Evolutionary conservation across 2,113 vertebrate species (phyloP), one percentile per base, ranked within the genome.

Genomic region (Lutjanus erythropterus): DNA sequence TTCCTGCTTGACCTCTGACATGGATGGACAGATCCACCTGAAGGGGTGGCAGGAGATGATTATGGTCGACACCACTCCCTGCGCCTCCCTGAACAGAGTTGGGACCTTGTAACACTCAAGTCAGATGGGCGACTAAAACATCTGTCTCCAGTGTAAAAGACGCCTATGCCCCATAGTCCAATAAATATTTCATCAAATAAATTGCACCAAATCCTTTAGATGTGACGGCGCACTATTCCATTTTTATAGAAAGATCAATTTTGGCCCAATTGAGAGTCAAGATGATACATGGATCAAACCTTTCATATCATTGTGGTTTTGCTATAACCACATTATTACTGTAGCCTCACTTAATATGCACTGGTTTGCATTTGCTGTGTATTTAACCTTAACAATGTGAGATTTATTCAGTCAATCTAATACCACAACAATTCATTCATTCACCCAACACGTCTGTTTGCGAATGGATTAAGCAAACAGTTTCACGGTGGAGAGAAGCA

Each of bases 161-260:
- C n/a, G n/a, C n/a, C n/a, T n/a, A n/a, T n/a, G n/a, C n/a, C n/a
- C n/a, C n/a, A n/a, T n/a, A n/a, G 15, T 39, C 9, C 41, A 21
- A 18, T 35, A 44, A 35, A 71, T 79, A 37, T 47, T 3, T 23
- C 14, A 42, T 55, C 27, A 31, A 18, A 23, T 39, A 9, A 47
- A 21, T 1, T 2, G 16, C 25, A 44, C 33, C 9, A 15, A 14
- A 46, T 53, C 59, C 9, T 41, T 50, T 2, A 25, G 7, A 7
- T 44, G 3, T 23, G 27, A 52, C n/a, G 1, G 8, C 1, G 27
- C 33, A 10, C 19, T 59, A 3, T 11, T 52, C 5, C 9, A 7
- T 35, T 75, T 25, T 27, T 49, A 52, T 49, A 50, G 8, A 42
- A 71, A 41, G 19, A 25, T 56, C 50, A 69, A n/a, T 49, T 50